Conservation (phyloP, 2,113 vertebrate species). For the Antechinus flavipes region DNA sequence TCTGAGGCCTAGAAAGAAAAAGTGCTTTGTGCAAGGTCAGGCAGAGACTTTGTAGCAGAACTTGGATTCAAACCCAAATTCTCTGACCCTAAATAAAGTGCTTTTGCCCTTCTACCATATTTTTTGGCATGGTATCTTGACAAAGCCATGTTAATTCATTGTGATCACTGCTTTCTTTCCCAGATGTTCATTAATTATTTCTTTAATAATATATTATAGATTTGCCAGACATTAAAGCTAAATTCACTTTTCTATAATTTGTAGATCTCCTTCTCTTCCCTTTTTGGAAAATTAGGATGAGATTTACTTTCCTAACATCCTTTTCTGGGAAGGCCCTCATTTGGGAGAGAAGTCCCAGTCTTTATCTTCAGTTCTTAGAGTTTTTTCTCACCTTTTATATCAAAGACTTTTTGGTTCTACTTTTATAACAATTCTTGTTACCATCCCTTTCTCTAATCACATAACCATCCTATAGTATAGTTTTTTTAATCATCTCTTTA, state of each 20-base stretch:
- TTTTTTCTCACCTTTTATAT: too few relatives aligned
- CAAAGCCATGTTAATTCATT: background rate
- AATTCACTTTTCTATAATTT: background rate
- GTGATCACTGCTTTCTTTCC: background rate
- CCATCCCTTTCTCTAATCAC: too few relatives aligned
- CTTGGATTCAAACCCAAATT: background rate
- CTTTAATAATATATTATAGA: background rate
- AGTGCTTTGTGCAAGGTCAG: conserved; percentile 26
- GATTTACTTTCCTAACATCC: too few relatives aligned
- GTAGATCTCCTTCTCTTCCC: background rate
- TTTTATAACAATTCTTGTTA: too few relatives aligned
- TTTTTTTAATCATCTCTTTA: too few relatives aligned
- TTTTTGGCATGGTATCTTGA: background rate
- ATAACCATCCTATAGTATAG: too few relatives aligned
- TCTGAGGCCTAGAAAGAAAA: background rate
- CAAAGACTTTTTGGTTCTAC: too few relatives aligned
- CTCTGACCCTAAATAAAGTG: background rate
- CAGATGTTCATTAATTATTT: background rate
- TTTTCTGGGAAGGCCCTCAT: too few relatives aligned
- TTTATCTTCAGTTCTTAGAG: too few relatives aligned
- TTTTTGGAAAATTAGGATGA: too few relatives aligned
- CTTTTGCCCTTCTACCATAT: background rate
- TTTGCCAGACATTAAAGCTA: background rate
- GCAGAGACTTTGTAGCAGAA: conserved; percentile 17
- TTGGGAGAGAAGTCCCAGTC: too few relatives aligned